Evolutionary conservation across 2,113 vertebrate genomes (phyloP).

Genomic region (Tympanuchus pallidicinctus): DNA sequence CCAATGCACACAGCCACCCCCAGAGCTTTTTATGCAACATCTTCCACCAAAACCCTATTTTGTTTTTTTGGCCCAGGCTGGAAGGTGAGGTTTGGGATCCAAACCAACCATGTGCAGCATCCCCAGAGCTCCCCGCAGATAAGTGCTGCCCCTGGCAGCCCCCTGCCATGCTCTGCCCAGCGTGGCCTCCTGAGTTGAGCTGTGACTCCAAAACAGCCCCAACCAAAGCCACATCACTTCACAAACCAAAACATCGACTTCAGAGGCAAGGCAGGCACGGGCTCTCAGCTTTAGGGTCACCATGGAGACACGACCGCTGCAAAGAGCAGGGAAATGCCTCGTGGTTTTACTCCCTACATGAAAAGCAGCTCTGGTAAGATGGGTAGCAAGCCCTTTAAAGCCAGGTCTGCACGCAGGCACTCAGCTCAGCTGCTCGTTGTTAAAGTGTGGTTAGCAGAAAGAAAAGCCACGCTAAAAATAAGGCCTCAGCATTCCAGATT

Average conservation of each 20-base stretch:
- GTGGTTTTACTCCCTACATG: conserved; percentile 12
- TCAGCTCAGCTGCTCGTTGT: conserved; percentile 24
- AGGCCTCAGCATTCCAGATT: conserved; percentile 41
- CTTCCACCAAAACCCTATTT: not conserved
- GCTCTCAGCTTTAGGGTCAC: conserved; percentile 14
- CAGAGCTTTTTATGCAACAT: not conserved
- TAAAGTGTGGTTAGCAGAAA: conserved; percentile 24
- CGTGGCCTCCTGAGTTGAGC: not conserved
- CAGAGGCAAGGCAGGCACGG: not conserved
- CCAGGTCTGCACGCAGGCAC: conserved; percentile 15
- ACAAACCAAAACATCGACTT: not conserved
- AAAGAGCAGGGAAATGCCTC: not conserved
- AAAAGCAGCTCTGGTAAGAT: not conserved
- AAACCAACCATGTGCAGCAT: rapidly evolving
- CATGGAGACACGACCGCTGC: not conserved
- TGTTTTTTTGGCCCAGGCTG: not conserved
- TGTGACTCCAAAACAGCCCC: not conserved
- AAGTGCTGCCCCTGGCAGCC: not conserved
- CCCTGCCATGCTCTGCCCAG: not conserved
- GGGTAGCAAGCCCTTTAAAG: not conserved
- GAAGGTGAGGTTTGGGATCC: not conserved
- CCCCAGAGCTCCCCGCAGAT: not conserved
- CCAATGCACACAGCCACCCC: rapidly evolving
- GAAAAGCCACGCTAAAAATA: conserved; percentile 51
- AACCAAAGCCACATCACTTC: not conserved